Conservation (phyloP, 2,888 invertebrate genomes). For the Caenorhabditis panamensis region DNA sequence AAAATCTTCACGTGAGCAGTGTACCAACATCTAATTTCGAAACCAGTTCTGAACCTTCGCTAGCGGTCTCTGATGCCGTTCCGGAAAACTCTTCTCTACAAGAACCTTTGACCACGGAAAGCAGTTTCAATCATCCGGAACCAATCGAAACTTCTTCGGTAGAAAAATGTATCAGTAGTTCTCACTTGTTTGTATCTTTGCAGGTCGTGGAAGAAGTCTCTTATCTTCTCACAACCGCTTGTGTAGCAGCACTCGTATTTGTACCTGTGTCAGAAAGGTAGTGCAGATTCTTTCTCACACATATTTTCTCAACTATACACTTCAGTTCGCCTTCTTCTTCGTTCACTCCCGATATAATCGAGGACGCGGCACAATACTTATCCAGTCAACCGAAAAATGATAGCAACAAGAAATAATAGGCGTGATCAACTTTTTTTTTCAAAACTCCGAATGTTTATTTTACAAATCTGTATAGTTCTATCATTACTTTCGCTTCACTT, state of each 20-base stretch:
- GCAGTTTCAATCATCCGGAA: slow-evolving; percentile 46
- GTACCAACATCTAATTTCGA: background rate
- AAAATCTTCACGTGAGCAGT: background rate
- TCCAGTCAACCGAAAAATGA: slow-evolving; percentile 1
- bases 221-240: slow-evolving; percentile 41
- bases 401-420: no score
- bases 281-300: background rate
- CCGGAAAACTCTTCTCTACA: slow-evolving; percentile 28
- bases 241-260: slow-evolving; percentile 40
- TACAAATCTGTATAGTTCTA: no score
- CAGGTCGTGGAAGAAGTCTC: slow-evolving; percentile 56
- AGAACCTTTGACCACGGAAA: slow-evolving; percentile 22
- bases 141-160: slow-evolving; percentile 43
- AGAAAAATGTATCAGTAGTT: background rate
- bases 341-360: slow-evolving; percentile 41
- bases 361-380: slow-evolving; percentile 43
- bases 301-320: background rate
- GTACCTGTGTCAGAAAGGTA: slow-evolving; percentile 39
- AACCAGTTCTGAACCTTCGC: background rate
- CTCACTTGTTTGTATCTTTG: background rate
- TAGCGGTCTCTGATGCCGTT: slow-evolving; percentile 1
- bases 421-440: no score
- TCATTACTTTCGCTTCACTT: background rate
- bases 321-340: slow-evolving; percentile 13
- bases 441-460: no score